Evolutionary conservation across 2,797 vertebrate genomes (phyloP), one percentile per base, ranked within the genome.

Genomic region (Acanthurus lineatus): DNA sequence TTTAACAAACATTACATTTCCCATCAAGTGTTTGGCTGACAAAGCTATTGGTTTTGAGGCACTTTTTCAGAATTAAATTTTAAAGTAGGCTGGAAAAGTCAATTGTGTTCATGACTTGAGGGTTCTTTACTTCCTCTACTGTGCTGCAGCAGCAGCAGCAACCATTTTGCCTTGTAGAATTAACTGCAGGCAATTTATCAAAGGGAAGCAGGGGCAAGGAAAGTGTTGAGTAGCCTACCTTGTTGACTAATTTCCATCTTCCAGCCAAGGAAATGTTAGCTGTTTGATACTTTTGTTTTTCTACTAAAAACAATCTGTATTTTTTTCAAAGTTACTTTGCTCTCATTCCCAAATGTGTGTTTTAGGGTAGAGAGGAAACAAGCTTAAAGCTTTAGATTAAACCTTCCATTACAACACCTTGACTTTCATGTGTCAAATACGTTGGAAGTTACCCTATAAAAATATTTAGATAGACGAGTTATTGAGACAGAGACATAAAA

Each of bases 151-250:
- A 78, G 86, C 70, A 79, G 42, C n/a, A 76, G 86, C 65, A 85
- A 87, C 89, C 93, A 94, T 94, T 92, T 95, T 94, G 82, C 82
- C 84, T 76, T 89, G 57, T 69, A 86, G 76, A 77, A 68, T 70
- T 82, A 74, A 76, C 77, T 76, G 68, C 80, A 86, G 78, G 64
- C 69, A 68, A 51, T 83, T 67, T 62, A 69, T 91, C 67, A 89
- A 68, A 83, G 60, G 49, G 19, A 80, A 82, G 77, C 72, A 79
- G 82, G 81, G 86, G 85, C 20, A 68, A 82, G 79, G 48, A 72
- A 73, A 47, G 47, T 67, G 62, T 82, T 5, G 12, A 58, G 57
- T 38, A 76, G 35, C 74, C 76, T 92, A 89, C 77, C 83, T 68
- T 83, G 58, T 71, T 75, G 56, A 76, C 44, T 60, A 59, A 65